Evolutionary conservation across 1,140 invertebrate genomes (phyloP).

Genomic region (Trinorchestia longiramus): DNA sequence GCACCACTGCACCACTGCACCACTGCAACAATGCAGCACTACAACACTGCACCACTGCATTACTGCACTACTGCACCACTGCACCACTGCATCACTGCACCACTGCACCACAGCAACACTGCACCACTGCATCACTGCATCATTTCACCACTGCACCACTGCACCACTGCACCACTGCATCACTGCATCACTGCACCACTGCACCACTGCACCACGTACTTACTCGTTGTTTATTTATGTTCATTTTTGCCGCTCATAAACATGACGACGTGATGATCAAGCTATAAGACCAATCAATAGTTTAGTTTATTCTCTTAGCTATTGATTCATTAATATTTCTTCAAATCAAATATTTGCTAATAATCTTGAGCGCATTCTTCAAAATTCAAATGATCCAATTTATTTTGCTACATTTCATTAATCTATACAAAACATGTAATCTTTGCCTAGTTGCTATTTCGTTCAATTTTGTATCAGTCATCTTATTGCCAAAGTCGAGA

Average conservation of each 20-base stretch:
- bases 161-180: no score
- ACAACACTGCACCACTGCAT: no score
- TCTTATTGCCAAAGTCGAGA: not conserved
- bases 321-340: not conserved
- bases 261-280: not conserved
- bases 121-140: no score
- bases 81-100: no score
- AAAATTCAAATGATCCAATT: not conserved
- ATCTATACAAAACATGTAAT: not conserved
- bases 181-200: no score
- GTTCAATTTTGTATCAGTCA: not conserved
- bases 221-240: not conserved
- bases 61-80: no score
- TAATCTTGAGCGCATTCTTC: not conserved
- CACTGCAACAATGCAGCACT: no score
- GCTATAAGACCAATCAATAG: not conserved
- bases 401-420: not conserved
- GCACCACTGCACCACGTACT: not conserved
- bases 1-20: no score
- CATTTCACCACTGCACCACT: no score
- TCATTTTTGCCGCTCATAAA: not conserved
- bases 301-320: not conserved
- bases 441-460: no score
- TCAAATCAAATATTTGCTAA: not conserved
- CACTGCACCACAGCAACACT: no score